A percentile compares a stretch with the other conserved stretches of the same genome.
phyloP scores from a whole-genome alignment of 1,140 invertebrate species.

The Drosophila kurseongensis region DNA sequence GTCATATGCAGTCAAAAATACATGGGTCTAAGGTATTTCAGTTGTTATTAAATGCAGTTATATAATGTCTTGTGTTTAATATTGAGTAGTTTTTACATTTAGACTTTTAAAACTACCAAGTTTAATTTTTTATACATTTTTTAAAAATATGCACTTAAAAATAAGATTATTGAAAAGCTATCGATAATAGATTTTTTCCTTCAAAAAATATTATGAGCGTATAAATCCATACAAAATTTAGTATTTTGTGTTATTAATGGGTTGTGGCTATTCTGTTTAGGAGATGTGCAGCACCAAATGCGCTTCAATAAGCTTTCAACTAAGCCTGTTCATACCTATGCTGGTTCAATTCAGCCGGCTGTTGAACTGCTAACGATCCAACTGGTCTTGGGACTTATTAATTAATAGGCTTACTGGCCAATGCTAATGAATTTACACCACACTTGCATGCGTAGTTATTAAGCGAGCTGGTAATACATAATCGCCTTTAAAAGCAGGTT shows the following conservation, averaged over 20 bases:
- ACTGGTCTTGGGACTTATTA: neutral
- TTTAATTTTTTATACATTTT: no score
- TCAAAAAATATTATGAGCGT: no score
- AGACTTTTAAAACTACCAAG: no score
- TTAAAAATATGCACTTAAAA: no score
- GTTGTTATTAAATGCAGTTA: no score
- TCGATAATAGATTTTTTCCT: no score
- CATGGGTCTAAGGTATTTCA: no score
- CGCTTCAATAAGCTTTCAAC: neutral
- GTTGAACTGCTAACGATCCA: neutral
- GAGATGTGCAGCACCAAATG: neutral
- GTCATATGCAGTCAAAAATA: neutral
- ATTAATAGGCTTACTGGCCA: constrained; percentile 25
- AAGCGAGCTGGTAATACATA: neutral
- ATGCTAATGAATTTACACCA: constrained; percentile 7
- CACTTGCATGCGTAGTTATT: constrained; percentile 1
- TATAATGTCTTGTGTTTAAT: no score
- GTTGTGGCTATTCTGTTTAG: neutral
- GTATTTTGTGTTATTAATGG: no score
- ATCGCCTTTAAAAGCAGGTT: neutral
- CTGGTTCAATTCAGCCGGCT: neutral
- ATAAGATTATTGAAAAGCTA: no score
- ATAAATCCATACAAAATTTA: no score
- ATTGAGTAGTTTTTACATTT: no score
- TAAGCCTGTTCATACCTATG: constrained; percentile 1